Evolutionary conservation across 1,140 invertebrate species (phyloP).

Genomic region (Hycleus phaleratus): DNA sequence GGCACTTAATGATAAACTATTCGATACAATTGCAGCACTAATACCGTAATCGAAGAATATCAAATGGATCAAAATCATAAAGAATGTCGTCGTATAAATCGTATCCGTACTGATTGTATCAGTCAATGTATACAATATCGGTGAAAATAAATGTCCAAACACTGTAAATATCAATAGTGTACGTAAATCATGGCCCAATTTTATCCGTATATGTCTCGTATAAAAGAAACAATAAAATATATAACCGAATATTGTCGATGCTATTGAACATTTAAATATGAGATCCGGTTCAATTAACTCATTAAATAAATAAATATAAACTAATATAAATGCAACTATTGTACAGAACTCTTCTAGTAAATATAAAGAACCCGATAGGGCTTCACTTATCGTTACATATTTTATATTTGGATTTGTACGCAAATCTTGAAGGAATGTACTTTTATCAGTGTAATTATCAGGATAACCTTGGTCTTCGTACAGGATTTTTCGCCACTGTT

Average conservation of each 20-base stretch:
- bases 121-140: conserved; percentile 88
- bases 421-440: conserved; percentile 75
- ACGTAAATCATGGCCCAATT: conserved; percentile 38
- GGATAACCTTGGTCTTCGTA: conserved; percentile 80
- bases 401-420: conserved; percentile 74
- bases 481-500: conserved; percentile 75
- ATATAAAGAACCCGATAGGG: conserved; percentile 62
- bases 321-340: conserved; percentile 64
- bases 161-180: conserved; percentile 70
- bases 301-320: conserved; percentile 67
- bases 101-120: conserved; percentile 95
- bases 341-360: conserved; percentile 68
- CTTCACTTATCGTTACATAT: conserved; percentile 58
- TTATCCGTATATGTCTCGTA: conserved; percentile 10
- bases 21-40: conserved; percentile 69
- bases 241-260: conserved; percentile 50
- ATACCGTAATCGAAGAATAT: conserved; percentile 89
- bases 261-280: conserved; percentile 49
- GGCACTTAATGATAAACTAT: conserved; percentile 80
- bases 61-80: conserved; percentile 83
- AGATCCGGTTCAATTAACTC: conserved; percentile 53
- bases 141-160: conserved; percentile 79
- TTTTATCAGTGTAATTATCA: conserved; percentile 84
- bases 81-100: conserved; percentile 83
- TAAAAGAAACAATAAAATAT: conserved; percentile 44